Evolutionary conservation across 2,797 vertebrate genomes (phyloP), one percentile per base, ranked within the genome.

Genomic region (Oreochromis mossambicus): DNA sequence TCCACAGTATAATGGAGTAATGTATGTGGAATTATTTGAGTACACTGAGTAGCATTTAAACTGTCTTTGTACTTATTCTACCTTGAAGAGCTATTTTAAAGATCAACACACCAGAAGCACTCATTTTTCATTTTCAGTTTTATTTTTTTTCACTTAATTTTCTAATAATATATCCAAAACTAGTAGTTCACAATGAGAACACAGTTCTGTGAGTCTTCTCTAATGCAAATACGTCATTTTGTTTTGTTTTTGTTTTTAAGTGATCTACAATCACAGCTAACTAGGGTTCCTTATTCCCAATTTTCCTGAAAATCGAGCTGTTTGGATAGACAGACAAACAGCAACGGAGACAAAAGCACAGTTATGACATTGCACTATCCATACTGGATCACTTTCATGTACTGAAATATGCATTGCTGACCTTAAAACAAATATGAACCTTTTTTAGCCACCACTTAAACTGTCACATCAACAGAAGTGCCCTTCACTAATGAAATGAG

Each of bases 91-190:
- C 6, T 68, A 8, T 41, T 68, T 68, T 41, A 13, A 3, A 68
- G 36, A 0, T 41, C n/a, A 6, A 8, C n/a, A 68, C 36, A 68
- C n/a, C 12, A 41, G n/a, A 41, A 41, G 12, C 0, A 1, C 21
- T 26, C 8, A 17, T 17, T 46, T 70, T 43, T 2, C 1, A 41
- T 14, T 14, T 66, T 63, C 58, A 8, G 0, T 38, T 38, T 3
- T 3, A 24, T 2, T 29, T 46, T 26, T 43, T 70, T 29, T 2
- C 24, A 48, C 8, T 73, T 46, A 19, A 19, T 29, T 19, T 73
- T 48, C 41, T 17, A 12, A 48, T 73, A 11, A 32, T 29, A 19
- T 12, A 75, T 50, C 43, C 15, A 13, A 75, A 75, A 75, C 43
- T 50, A 50, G 24, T 19, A 41, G 36, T 41, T 17, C 41, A 75